These are phyloP conservation scores for Drosophila parthenogenetica DNA, from an alignment of 2,888 invertebrate species.

Conservation along the genomic window DNA sequence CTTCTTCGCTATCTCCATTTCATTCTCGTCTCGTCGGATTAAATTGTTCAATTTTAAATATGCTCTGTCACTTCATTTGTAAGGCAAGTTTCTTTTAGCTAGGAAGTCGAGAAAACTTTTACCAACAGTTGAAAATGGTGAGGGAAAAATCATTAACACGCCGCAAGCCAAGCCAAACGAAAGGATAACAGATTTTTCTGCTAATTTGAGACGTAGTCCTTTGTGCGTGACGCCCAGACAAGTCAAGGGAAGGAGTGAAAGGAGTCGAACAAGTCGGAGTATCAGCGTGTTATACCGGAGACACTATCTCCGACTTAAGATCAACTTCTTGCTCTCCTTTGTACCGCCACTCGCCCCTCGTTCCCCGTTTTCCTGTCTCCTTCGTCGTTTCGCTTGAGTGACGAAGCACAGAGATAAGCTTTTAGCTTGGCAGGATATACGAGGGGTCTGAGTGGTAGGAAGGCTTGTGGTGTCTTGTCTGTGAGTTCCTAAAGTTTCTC, in stretches of 20 bases:
- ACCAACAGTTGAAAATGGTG: not conserved
- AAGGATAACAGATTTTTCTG: conserved; percentile 83
- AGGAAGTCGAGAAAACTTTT: conserved; percentile 46
- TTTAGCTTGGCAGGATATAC: conserved; percentile 52
- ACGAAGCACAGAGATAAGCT: conserved; percentile 80
- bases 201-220: conserved; percentile 82
- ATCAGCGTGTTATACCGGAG: conserved; percentile 34
- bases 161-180: conserved; percentile 82
- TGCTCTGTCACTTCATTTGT: conserved; percentile 82
- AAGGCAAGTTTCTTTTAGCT: conserved; percentile 44
- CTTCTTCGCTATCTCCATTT: conserved; percentile 3
- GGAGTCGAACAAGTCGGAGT: conserved; percentile 5
- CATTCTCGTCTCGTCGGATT: conserved; percentile 70
- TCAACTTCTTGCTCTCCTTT: conserved; percentile 71
- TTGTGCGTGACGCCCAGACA: conserved; percentile 82
- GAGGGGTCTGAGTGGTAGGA: not conserved
- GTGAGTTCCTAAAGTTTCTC: conserved; percentile 75
- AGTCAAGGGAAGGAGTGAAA: conserved; percentile 7
- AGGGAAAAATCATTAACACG: conserved; percentile 83
- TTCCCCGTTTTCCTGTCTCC: not conserved
- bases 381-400: conserved; percentile 75
- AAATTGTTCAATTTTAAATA: conserved; percentile 82
- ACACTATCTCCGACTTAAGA: conserved; percentile 66
- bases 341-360: not conserved
- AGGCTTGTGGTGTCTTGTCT: not conserved